Evolutionary conservation across 2,888 invertebrate species (phyloP).

Genomic region (Rhingia campestris): DNA sequence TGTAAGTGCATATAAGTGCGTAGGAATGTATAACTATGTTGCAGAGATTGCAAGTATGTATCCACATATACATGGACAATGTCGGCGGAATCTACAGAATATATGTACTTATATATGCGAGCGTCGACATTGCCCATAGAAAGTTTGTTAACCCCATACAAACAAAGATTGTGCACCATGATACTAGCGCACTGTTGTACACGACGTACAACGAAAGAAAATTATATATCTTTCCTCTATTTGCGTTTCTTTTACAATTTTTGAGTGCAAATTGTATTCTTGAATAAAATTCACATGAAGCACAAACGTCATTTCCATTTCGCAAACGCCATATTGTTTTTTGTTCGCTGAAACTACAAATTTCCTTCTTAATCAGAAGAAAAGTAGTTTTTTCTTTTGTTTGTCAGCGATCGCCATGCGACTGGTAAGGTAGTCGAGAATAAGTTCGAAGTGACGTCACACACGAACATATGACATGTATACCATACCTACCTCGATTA

Average conservation of each 20-base stretch:
- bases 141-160: slow-evolving; percentile 69
- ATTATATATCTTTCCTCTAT: slow-evolving; percentile 25
- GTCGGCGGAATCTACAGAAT: slow-evolving; percentile 39
- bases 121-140: slow-evolving; percentile 61
- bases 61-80: slow-evolving; percentile 39
- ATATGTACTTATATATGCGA: slow-evolving; percentile 15
- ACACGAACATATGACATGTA: background rate
- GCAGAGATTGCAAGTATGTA: slow-evolving; percentile 1
- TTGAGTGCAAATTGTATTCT: slow-evolving; percentile 32
- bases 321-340: background rate
- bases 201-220: slow-evolving; percentile 43
- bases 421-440: background rate
- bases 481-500: no score
- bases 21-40: slow-evolving; percentile 27
- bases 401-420: background rate
- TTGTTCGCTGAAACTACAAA: background rate
- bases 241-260: slow-evolving; percentile 12
- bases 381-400: background rate
- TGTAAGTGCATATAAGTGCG: slow-evolving; percentile 18
- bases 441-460: slow-evolving; percentile 49
- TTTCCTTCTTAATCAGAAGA: background rate
- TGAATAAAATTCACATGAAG: background rate
- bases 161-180: slow-evolving; percentile 17
- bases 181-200: slow-evolving; percentile 1
- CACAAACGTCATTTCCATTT: background rate